These are phyloP conservation scores for Amaurobius ferox DNA, from an alignment of 2,888 invertebrate genomes.

Conservation along the genomic window DNA sequence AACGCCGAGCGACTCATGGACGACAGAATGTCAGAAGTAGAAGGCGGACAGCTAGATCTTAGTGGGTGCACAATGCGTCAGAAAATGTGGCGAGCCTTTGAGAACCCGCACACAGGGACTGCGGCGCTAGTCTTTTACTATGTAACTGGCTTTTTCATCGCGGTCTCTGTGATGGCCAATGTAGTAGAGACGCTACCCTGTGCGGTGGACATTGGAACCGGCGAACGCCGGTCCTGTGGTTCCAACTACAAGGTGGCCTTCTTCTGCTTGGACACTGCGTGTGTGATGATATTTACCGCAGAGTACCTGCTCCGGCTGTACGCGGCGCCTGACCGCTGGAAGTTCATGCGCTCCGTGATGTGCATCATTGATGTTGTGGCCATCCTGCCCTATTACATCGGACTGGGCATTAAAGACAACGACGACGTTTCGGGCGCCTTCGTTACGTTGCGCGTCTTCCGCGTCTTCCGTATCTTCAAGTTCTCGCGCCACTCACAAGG, in stretches of 20 bases:
- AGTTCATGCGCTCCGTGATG: constrained; percentile 99
- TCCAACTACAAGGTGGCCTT: constrained; percentile 98
- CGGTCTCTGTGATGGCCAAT: constrained; percentile 99
- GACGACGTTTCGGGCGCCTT: constrained; percentile 99
- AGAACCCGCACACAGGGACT: constrained; percentile 99
- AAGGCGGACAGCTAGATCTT: constrained; percentile 85
- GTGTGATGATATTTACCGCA: constrained; percentile 99
- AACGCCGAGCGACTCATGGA: constrained; percentile 99
- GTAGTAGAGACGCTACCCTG: constrained; percentile 98
- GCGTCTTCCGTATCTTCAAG: constrained; percentile 99
- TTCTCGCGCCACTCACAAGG: constrained; percentile 99
- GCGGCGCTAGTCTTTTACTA: constrained; percentile 99
- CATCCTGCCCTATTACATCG: constrained; percentile 99
- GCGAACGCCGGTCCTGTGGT: constrained; percentile 88
- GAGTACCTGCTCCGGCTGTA: constrained; percentile 95
- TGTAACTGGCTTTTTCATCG: constrained; percentile 99
- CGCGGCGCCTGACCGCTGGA: constrained; percentile 98
- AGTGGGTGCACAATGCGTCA: constrained; percentile 87
- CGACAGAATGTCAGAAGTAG: constrained; percentile 91
- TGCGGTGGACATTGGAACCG: constrained; percentile 81
- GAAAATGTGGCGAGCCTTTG: constrained; percentile 99
- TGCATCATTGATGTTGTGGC: constrained; percentile 99
- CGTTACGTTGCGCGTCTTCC: constrained; percentile 98
- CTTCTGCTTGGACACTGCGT: constrained; percentile 99
- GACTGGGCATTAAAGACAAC: constrained; percentile 97